Conservation (phyloP, 2,888 invertebrate species). For the Phytoseiulus persimilis region DNA sequence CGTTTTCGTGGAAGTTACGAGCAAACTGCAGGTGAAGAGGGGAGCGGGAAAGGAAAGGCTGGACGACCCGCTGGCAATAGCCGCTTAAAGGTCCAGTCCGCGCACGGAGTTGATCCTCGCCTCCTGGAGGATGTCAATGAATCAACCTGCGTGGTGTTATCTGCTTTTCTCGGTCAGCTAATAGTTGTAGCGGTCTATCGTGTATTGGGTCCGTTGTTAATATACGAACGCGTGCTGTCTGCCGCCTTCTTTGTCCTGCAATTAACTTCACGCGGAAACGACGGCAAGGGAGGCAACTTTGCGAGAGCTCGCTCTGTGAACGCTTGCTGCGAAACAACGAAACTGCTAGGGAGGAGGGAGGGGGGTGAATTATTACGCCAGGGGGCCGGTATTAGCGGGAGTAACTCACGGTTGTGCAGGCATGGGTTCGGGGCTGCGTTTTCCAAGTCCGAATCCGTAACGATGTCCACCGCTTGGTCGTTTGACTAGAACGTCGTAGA, state of each 20-base stretch:
- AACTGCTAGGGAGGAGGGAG: background rate
- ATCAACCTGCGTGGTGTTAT: background rate
- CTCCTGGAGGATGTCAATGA: background rate
- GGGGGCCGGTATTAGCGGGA: background rate
- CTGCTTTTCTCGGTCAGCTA: background rate
- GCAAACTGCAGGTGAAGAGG: background rate
- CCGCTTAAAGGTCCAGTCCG: background rate
- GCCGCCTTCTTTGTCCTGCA: background rate
- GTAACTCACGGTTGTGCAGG: constrained; percentile 35
- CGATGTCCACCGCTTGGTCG: background rate
- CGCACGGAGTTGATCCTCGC: background rate
- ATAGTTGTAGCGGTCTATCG: background rate
- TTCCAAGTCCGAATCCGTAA: constrained; percentile 33
- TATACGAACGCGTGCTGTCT: background rate
- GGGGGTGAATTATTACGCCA: background rate
- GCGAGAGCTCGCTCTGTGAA: background rate
- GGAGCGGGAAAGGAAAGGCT: background rate
- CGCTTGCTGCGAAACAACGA: background rate
- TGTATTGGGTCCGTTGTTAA: background rate
- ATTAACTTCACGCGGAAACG: background rate
- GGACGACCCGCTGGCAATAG: background rate
- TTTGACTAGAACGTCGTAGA: constrained; percentile 31
- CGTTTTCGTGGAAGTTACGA: background rate
- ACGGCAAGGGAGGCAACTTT: background rate
- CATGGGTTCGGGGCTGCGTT: constrained; percentile 30